Conservation (phyloP, 2,888 invertebrate genomes). For the Epistrophe eligans region DNA sequence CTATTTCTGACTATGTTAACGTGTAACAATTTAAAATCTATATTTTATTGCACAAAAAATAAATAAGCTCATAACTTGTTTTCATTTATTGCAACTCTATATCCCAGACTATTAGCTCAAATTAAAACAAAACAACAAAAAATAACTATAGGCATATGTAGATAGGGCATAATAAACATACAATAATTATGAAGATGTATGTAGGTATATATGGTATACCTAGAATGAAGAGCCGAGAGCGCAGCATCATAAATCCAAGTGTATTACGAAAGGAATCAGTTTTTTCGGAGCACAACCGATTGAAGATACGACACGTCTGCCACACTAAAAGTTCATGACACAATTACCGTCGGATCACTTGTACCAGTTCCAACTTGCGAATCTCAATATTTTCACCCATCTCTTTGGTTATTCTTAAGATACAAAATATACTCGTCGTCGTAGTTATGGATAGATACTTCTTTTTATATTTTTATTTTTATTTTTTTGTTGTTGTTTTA, state of each 20-base stretch:
- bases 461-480: not conserved
- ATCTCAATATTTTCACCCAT: conserved; percentile 71
- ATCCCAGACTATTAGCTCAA: not conserved
- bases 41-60: too few species aligned
- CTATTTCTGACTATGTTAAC: too few species aligned
- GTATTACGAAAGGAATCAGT: conserved; percentile 70
- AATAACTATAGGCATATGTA: not conserved
- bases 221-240: conserved; percentile 47
- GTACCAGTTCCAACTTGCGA: conserved; percentile 72
- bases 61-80: too few species aligned
- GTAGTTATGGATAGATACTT: conserved; percentile 13
- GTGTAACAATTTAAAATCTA: too few species aligned
- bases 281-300: conserved; percentile 78
- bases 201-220: conserved; percentile 16
- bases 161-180: conserved; percentile 5
- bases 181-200: conserved; percentile 21
- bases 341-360: conserved; percentile 78
- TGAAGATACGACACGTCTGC: conserved; percentile 82
- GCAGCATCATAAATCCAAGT: conserved; percentile 57
- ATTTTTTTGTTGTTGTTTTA: conserved; percentile 19
- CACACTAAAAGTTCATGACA: conserved; percentile 80
- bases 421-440: conserved; percentile 15
- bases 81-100: not conserved
- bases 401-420: conserved; percentile 46
- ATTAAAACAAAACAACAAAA: not conserved